Percentiles rank a stretch among this genome's conserved stretches.
Evolutionary conservation across 2,113 vertebrate species (phyloP).

Genomic region (Oryzias javanicus): DNA sequence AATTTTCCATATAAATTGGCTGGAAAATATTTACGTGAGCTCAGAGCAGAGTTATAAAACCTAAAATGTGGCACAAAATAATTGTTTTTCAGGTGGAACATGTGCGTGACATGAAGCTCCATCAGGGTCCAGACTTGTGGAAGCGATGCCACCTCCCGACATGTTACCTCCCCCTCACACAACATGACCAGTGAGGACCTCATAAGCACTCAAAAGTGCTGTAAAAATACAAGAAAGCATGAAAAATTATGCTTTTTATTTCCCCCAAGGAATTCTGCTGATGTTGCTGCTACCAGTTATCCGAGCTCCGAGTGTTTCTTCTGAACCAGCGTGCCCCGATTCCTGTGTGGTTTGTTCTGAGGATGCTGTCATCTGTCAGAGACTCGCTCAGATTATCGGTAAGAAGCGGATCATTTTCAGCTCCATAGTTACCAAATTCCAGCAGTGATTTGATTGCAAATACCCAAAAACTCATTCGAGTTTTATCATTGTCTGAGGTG

Average conservation of each 20-base stretch:
- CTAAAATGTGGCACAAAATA: neutral
- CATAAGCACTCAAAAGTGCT: too few species aligned
- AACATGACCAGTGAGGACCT: constrained; percentile 55
- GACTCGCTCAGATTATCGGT: constrained; percentile 71
- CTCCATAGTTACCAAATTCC: too few species aligned
- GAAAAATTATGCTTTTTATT: neutral
- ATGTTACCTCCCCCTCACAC: constrained; percentile 35
- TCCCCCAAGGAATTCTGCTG: constrained; percentile 67
- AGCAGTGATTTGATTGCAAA: too few species aligned
- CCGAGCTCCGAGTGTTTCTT: constrained; percentile 23
- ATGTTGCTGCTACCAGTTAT: constrained; percentile 59
- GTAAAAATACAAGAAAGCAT: too few species aligned
- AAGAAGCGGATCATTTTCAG: constrained; percentile 14
- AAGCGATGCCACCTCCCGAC: constrained; percentile 29
- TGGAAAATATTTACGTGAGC: neutral
- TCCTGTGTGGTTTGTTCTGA: constrained; percentile 71
- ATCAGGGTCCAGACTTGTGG: constrained; percentile 14
- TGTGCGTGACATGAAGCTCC: constrained; percentile 13
- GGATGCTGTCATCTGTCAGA: constrained; percentile 74
- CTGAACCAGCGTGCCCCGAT: constrained; percentile 60
- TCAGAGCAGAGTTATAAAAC: neutral
- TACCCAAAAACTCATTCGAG: too few species aligned
- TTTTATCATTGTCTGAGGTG: too few species aligned
- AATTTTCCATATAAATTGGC: neutral
- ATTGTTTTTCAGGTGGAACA: neutral